Percentiles rank a stretch among this genome's conserved stretches.
phyloP scores from a whole-genome alignment of 2,113 vertebrate genomes.

The Ardeotis arabs region DNA sequence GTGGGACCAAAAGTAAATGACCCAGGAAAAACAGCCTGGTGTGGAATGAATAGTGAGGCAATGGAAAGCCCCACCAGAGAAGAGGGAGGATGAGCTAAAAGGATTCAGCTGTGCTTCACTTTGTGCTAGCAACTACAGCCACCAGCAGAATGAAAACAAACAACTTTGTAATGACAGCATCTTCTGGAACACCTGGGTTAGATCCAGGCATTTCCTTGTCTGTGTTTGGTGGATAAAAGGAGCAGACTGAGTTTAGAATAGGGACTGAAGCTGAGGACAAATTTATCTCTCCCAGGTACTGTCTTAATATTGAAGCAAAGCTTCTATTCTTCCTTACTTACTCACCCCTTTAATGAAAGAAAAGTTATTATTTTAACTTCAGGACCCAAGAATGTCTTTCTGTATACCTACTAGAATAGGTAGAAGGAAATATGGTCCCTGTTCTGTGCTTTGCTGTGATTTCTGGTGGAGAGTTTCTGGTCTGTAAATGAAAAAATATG shows the following conservation, averaged over 20 bases:
- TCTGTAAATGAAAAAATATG: neutral
- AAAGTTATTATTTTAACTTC: neutral
- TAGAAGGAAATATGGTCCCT: neutral
- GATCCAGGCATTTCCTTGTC: neutral
- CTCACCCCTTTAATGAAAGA: neutral
- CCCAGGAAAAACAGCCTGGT: neutral
- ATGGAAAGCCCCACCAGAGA: neutral
- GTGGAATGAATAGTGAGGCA: neutral
- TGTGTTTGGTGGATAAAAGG: neutral
- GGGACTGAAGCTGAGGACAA: neutral
- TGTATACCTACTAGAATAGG: neutral
- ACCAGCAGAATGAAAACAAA: neutral
- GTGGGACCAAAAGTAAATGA: neutral
- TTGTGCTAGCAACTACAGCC: neutral
- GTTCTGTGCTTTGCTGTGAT: neutral
- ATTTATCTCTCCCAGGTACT: neutral
- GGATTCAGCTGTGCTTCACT: neutral
- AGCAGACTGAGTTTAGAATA: neutral
- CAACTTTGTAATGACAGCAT: neutral
- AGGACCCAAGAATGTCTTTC: neutral
- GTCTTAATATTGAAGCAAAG: neutral
- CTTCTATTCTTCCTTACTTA: neutral
- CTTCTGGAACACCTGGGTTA: neutral
- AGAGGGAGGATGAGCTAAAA: neutral
- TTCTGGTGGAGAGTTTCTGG: neutral